Percentiles rank a stretch among this genome's conserved stretches.
phyloP scores from a whole-genome alignment of 2,888 invertebrate genomes.

The Horisme vitalbata region DNA sequence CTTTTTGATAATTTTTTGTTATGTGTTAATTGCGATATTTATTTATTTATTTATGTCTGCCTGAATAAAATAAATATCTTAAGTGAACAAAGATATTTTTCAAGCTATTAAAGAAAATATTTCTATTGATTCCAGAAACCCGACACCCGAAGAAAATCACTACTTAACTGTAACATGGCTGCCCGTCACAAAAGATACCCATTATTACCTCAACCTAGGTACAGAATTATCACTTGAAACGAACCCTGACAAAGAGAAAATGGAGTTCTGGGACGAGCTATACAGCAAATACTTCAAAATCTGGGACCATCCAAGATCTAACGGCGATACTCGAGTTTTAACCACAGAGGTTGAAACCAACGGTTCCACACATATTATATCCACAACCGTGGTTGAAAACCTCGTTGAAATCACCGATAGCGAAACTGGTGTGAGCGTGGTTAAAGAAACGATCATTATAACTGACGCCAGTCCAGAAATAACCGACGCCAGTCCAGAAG shows the following conservation, averaged over 20 bases:
- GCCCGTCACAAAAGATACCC: conserved; percentile 65
- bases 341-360: background rate
- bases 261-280: conserved; percentile 70
- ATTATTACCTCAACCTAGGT: conserved; percentile 60
- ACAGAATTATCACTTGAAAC: conserved; percentile 57
- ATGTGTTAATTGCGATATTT: too few species aligned
- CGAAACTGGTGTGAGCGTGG: background rate
- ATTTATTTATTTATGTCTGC: too few species aligned
- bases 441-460: background rate
- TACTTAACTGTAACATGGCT: conserved; percentile 67
- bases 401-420: background rate
- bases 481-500: background rate
- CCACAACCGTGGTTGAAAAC: too few species aligned
- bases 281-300: conserved; percentile 68
- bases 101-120: too few species aligned
- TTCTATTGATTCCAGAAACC: conserved; percentile 60
- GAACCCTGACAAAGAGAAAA: conserved; percentile 63
- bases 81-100: too few species aligned
- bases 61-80: too few species aligned
- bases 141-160: conserved; percentile 71
- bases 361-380: too few species aligned
- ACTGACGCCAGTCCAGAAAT: conserved; percentile 2
- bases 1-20: too few species aligned
- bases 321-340: conserved; percentile 30
- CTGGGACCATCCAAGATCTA: conserved; percentile 59